Conservation (phyloP, 2,113 vertebrate species). For the Gallinago jamesoni region DNA sequence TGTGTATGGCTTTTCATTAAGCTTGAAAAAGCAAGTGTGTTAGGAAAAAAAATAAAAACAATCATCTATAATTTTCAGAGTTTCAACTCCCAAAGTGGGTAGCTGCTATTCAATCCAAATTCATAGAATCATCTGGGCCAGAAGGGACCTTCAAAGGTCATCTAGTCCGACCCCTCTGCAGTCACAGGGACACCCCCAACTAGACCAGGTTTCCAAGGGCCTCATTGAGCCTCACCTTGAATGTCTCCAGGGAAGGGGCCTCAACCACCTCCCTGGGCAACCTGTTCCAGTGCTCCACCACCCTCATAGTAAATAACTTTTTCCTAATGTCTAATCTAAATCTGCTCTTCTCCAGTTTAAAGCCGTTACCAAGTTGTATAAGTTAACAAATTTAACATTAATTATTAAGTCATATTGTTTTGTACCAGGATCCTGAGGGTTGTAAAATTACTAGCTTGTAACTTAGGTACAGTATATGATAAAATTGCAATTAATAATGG, state of each 20-base stretch:
- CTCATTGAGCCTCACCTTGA: no score
- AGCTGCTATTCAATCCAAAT: not conserved
- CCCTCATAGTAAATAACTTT: no score
- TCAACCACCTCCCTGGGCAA: no score
- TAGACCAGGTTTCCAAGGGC: no score
- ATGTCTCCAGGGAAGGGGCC: no score
- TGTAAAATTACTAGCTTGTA: not conserved
- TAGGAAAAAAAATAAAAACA: not conserved
- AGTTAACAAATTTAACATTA: not conserved
- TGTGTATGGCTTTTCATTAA: not conserved
- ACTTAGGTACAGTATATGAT: not conserved
- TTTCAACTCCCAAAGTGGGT: not conserved
- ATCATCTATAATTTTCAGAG: accelerated
- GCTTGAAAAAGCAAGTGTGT: not conserved
- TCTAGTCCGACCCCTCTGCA: no score
- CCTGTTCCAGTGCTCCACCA: no score
- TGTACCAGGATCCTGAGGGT: not conserved
- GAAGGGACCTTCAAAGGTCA: no score
- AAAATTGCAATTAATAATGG: not conserved
- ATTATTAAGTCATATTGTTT: not conserved
- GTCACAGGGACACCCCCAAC: no score
- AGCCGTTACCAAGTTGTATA: not conserved
- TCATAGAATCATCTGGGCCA: no score
- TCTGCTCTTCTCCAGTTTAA: no score
- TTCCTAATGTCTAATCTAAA: no score